Base-by-base conservation (phyloP, 2,797 vertebrate genomes). In the Amazona finschi region DNA sequence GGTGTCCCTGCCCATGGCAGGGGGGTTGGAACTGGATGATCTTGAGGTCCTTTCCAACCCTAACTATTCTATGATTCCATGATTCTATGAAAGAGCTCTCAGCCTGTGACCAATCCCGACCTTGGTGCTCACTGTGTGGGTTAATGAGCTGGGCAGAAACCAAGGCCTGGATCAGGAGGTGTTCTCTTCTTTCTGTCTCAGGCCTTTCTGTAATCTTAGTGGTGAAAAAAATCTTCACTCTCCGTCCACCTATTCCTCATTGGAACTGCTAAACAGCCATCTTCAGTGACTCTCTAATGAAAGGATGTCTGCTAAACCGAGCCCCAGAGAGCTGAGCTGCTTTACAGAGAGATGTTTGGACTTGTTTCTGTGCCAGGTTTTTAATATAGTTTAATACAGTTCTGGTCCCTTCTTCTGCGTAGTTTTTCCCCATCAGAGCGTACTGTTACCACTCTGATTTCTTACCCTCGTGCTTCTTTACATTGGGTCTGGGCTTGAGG, bases 321-420 rank as follows among this genome's bases (percentile, higher is more conserved):
- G 85, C 89, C 94, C 77, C 71, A 38, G 94, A 96, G 94, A 91
- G 47, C 81, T 15, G 52, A 84, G 87, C 82, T 93, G 77, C 93
- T 93, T 81, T 93, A 66, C 67, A 73, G 94, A 89, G 90, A 93
- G 94, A 86, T 93, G 93, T 91, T 95, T 87, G 64, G 91, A 80
- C 85, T 95, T 85, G 31, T 86, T 84, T 90, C 92, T 2, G 1
- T 60, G 80, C 91, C 8, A 46, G 6, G 76, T 95, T 94, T 94
- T 86, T 93, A 95, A 95, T 96, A 86, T 66, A 79, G 4, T 93
- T 96, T 93, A 84, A 94, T 91, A 39, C 41, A 90, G 10, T 90
- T 74, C 74, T 82, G 71, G 25, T 33, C 80, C 44, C 77, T 79
- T 61, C 72, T 65, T 84, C 90, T 80, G 69, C 71, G 17, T 60